Base-by-base conservation (phyloP, 2,797 vertebrate species). In the Arremon aurantiirostris region DNA sequence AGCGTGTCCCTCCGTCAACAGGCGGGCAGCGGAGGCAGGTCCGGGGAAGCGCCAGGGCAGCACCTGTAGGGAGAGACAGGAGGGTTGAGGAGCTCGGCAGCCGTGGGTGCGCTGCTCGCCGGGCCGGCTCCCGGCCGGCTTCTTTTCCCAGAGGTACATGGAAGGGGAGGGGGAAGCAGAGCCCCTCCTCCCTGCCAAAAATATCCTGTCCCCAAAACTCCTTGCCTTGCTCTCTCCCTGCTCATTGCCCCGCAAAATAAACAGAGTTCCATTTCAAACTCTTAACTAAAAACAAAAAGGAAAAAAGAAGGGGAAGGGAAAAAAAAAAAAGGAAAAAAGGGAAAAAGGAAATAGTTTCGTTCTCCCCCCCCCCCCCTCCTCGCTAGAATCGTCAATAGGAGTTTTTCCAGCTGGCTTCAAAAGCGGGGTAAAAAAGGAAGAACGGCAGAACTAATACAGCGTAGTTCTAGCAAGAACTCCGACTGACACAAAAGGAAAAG, bases 1-100 rank as follows among this genome's bases (percentile, higher is more conserved):
- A 80, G 50, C 19, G 55, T 37, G 90, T 85, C 69, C 81, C 57
- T 76, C 59, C 64, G 61, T 57, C 64, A 66, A 8, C 78, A 21
- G 83, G 49, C 47, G 69, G 53, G 56, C 3, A 34, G 90, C 7
- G 32, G 56, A 56, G 91, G 56, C 79, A 41, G 72, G 56, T 84
- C 86, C 79, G 14, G 71, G 78, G 41, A 52, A 79, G 84, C 47
- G 63, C 52, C 81, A 44, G 78, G 84, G n/a, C 81, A 81, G 78
- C 96, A 97, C 97, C 97, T 97, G 97, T 41, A 84, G 68, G 89
- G 71, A 93, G 53, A 95, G 44, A 61, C 46, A 44, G 77, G 30
- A 44, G 28, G 70, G 61, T 95, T 94, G 12, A 97, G 86, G 63
- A 71, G 69, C 15, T 71, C 56, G 11, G 50, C 52, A 26, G 66